These are phyloP conservation scores for Sebastes alutus DNA, from an alignment of 2,797 vertebrate species.

Conservation along the genomic window DNA sequence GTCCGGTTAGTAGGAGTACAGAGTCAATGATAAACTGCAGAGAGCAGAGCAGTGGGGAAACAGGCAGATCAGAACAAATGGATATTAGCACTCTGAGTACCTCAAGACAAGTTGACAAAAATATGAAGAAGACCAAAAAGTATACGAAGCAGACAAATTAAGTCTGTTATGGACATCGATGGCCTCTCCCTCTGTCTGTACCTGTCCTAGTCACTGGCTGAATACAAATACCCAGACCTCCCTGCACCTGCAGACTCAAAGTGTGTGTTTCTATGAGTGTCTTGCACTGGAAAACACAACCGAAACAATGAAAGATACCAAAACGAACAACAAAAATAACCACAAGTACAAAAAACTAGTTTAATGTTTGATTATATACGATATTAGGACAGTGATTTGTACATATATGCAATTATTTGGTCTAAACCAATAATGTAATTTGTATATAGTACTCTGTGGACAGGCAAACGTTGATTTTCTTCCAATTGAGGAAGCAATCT, in stretches of 20 bases:
- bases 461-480: not conserved
- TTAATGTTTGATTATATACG: no score
- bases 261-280: not conserved
- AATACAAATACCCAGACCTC: constrained; percentile 3
- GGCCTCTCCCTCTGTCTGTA: not conserved
- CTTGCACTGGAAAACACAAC: no score
- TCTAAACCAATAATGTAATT: not conserved
- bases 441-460: not conserved
- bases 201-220: not conserved
- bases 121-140: constrained; percentile 1
- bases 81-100: constrained; percentile 4
- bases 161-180: not conserved
- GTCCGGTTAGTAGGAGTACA: not conserved
- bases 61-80: constrained; percentile 34
- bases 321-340: not conserved
- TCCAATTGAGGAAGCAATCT: not conserved
- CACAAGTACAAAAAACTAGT: not conserved
- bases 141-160: not conserved
- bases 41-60: not conserved
- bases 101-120: constrained; percentile 13
- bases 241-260: not conserved
- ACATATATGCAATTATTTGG: not conserved
- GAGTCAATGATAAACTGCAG: constrained; percentile 32
- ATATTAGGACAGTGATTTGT: not conserved
- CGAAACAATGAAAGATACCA: not conserved